Base-by-base conservation (phyloP, 92 coral and sea anemone species). In the Heteractis magnifica region DNA sequence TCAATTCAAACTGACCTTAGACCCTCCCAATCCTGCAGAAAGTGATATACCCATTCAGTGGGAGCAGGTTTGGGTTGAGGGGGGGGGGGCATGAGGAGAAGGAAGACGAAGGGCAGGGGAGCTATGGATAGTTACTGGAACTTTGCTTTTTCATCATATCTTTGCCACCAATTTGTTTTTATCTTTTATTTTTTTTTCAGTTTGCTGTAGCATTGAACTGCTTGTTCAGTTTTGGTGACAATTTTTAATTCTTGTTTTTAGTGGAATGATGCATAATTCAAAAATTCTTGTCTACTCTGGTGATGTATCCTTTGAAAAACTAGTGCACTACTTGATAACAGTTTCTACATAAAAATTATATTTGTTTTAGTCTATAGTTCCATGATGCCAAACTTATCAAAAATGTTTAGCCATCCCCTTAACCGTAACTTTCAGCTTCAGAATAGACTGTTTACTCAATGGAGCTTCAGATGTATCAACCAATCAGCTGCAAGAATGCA, bases 401-500 rank as follows among this genome's bases (percentile, higher is more conserved):
- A 19, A 16, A 2, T 3, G 2, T n/a, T 19, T 68, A 68, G 1
- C 18, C 60, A 5, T 16, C 52, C 52, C 86, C 60, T 77, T 78
- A 79, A 85, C 88, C 15, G 6, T 0, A 51, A 62, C 3, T 44
- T n/a, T 41, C 70, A 95, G 98, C 82, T 95, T n/a, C 87, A 92
- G 77, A 89, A 88, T 62, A 92, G 99, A 62, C 74, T 97, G 50
- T 94, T 94, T 77, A 90, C 93, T 19, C 99, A 97, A 55, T 97
- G 99, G 99, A 89, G 98, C 74, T 94, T 94, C 77, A 91, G 98
- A 82, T 81, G 89, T 55, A 90, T 97, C 56, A 97, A 92, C 80
- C 90, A 90, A 50, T 87, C 99, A 44, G 89, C 92, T 44, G 87
- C 99, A n/a, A 91, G 97, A 71, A 97, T 97, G 92, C 97, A 97